Evolutionary conservation across 2,797 vertebrate species (phyloP).

Genomic region (Nyctalus aviator): DNA sequence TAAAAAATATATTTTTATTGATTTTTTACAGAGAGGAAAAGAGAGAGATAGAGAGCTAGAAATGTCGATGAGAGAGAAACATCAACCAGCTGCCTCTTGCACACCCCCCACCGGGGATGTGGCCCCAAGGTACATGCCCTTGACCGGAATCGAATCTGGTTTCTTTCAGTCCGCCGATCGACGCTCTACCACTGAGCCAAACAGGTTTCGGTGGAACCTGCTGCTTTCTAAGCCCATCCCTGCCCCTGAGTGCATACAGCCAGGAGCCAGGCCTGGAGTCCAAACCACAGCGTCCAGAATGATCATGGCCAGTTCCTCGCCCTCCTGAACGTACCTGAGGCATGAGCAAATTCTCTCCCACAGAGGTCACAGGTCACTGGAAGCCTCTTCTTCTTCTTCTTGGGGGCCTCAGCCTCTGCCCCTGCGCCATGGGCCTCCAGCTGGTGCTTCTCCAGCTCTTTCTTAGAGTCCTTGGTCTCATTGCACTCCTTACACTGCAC

Average conservation of each 20-base stretch:
- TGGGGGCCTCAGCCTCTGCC: background rate
- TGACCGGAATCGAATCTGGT: too few relatives aligned
- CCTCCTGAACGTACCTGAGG: constrained; percentile 88
- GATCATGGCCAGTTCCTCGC: fast-evolving
- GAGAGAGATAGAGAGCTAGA: too few relatives aligned
- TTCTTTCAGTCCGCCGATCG: too few relatives aligned
- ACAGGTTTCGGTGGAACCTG: background rate
- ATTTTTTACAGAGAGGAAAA: too few relatives aligned
- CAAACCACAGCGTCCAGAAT: background rate
- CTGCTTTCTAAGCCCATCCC: background rate
- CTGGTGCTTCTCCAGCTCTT: constrained; percentile 90
- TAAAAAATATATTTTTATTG: too few relatives aligned
- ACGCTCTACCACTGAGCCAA: too few relatives aligned
- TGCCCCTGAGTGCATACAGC: fast-evolving
- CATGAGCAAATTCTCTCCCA: constrained; percentile 92
- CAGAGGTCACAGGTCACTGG: constrained; percentile 91
- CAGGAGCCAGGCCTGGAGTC: background rate
- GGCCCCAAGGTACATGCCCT: too few relatives aligned
- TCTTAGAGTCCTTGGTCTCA: constrained; percentile 82
- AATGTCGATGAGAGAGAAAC: too few relatives aligned
- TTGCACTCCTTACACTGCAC: constrained; percentile 88
- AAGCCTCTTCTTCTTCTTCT: constrained; percentile 89
- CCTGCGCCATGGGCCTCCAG: constrained; percentile 83
- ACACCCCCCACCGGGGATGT: too few relatives aligned
- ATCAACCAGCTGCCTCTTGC: too few relatives aligned